Conservation (phyloP, 2,797 vertebrate genomes). For the Gobionotothen gibberifrons region DNA sequence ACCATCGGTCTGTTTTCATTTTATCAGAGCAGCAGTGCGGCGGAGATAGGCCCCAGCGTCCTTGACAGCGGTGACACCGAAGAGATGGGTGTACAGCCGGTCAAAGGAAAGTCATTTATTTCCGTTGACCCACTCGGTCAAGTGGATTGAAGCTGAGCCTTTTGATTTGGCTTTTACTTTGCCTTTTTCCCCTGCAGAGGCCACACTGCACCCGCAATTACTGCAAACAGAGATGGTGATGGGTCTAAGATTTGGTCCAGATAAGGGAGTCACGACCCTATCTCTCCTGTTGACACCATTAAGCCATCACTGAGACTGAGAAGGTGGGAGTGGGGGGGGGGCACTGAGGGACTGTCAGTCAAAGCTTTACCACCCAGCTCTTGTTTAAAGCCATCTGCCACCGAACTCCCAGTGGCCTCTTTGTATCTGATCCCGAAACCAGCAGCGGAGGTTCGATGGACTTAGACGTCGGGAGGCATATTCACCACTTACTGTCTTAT, state of each 20-base stretch:
- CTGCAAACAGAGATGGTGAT: slow-evolving; percentile 85
- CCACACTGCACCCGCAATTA: slow-evolving; percentile 85
- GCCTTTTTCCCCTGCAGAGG: slow-evolving; percentile 64
- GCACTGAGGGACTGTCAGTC: slow-evolving; percentile 70
- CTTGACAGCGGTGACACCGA: slow-evolving; percentile 83
- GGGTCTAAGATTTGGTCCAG: slow-evolving; percentile 79
- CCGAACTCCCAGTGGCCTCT: slow-evolving; percentile 67
- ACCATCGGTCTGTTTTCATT: slow-evolving; percentile 71
- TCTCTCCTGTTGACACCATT: slow-evolving; percentile 81
- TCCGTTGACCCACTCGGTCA: slow-evolving; percentile 87
- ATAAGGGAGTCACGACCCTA: slow-evolving; percentile 81
- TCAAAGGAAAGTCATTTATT: slow-evolving; percentile 90
- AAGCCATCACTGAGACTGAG: slow-evolving; percentile 76
- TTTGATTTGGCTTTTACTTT: slow-evolving; percentile 84
- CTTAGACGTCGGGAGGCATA: slow-evolving; percentile 54
- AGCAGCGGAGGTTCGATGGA: slow-evolving; percentile 48
- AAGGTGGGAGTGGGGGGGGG: slow-evolving; percentile 31
- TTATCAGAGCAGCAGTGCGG: slow-evolving; percentile 64
- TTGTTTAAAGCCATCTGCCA: slow-evolving; percentile 74
- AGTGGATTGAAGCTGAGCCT: slow-evolving; percentile 89
- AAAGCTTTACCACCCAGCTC: slow-evolving; percentile 72
- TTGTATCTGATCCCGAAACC: slow-evolving; percentile 73
- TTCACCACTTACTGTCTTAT: slow-evolving; percentile 70
- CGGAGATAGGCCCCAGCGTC: slow-evolving; percentile 70
- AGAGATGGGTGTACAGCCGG: slow-evolving; percentile 83